Base-by-base conservation (phyloP, 1,140 invertebrate species). In the Octopus bimaculoides region DNA sequence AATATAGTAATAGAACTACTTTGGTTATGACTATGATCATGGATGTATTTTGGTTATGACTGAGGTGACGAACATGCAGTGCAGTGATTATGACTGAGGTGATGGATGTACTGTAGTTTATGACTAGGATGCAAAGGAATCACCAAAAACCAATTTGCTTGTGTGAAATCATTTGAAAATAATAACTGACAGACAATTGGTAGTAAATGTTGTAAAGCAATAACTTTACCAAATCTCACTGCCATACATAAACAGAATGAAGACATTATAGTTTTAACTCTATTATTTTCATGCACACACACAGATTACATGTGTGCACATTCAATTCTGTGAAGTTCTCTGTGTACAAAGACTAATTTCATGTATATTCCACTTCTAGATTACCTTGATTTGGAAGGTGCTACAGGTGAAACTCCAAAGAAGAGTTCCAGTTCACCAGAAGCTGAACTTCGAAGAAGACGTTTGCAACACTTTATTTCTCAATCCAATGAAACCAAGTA, bases 381-480 rank as follows among this genome's bases (percentile, higher is more conserved):
- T 71, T 71, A 71, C 14, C 26, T 20, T 14, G 14, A 71, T 17
- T 71, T 71, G 66, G 66, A 71, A 20, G 66, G 66, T 71, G 66
- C 66, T 20, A 71, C 66, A 12, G 66, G 17, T 17, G 17, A 17
- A n/a, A n/a, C 66, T 17, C 17, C 17, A n/a, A 9, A 12, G 17
- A n/a, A 9, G 26, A 71, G 26, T n/a, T n/a, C 66, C 26, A 20
- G 26, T 71, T 71, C 7, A 71, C 17, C 17, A 71, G 66, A 71
- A 71, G 17, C 66, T n/a, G 66, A 71, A 71, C 17, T 71, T 14
- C 7, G 66, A 14, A 71, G 26, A 17, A 71, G 66, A 20, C 14
- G 66, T 71, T 14, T 71, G 66, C 66, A 71, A 17, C 66, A 71
- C 26, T 71, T 71, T 71, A 61, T 61, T 61, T 61, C 17, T 61